A percentile compares a stretch with the other conserved stretches of the same genome.
phyloP scores from a whole-genome alignment of 2,888 invertebrate genomes.

The Zygaena filipendulae region DNA sequence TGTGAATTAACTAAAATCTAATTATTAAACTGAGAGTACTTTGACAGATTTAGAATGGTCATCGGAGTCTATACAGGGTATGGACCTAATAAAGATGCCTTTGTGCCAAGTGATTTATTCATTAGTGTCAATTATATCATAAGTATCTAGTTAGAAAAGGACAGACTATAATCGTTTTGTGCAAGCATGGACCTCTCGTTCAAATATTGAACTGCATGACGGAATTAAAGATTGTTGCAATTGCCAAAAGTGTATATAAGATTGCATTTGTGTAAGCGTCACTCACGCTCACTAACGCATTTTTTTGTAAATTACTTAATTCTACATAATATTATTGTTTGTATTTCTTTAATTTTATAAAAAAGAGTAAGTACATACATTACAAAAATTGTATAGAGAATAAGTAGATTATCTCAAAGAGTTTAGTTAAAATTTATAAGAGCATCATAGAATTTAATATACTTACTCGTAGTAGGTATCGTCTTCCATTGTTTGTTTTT shows the following conservation, averaged over 20 bases:
- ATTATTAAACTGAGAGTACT: conserved; percentile 47
- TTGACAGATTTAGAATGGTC: conserved; percentile 49
- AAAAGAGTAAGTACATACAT: conserved; percentile 38
- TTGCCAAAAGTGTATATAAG: conserved; percentile 47
- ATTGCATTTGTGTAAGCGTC: conserved; percentile 30
- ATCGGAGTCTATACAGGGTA: conserved; percentile 60
- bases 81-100: conserved; percentile 61
- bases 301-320: conserved; percentile 60
- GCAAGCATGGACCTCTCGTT: conserved; percentile 40
- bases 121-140: conserved; percentile 60
- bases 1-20: too few species aligned
- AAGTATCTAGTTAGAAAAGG: conserved; percentile 54
- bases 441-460: too few species aligned
- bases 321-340: conserved; percentile 37
- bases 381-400: too few species aligned
- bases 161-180: conserved; percentile 52
- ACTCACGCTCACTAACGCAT: conserved; percentile 50
- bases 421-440: too few species aligned
- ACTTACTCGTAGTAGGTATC: too few species aligned
- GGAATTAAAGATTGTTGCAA: conserved; percentile 27
- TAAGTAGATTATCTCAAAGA: too few species aligned
- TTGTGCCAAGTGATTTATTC: conserved; percentile 67
- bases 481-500: conserved; percentile 62
- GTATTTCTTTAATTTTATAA: too few species aligned
- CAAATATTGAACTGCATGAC: conserved; percentile 26